Percentiles rank a stretch among this genome's conserved stretches.
Evolutionary conservation across 2,113 vertebrate genomes (phyloP).

Genomic region (Clarias macrocephalus): DNA sequence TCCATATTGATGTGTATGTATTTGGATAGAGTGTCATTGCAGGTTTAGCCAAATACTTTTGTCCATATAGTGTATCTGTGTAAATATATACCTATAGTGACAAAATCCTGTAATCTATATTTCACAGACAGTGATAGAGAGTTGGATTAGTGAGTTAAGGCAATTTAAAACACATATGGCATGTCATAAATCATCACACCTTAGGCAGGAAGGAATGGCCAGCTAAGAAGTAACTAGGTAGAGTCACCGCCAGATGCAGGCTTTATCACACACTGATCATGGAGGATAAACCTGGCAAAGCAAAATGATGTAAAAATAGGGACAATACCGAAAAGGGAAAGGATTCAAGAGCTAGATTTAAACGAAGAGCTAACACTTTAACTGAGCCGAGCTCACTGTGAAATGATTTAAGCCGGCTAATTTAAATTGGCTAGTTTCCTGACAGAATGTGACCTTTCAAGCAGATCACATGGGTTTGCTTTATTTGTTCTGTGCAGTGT

Average conservation of each 20-base stretch:
- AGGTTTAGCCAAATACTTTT: no score
- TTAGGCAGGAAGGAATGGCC: neutral
- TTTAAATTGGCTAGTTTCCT: neutral
- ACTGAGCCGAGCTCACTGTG: neutral
- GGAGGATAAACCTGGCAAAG: neutral
- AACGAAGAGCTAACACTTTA: neutral
- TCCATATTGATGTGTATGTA: no score
- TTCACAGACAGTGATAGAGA: neutral
- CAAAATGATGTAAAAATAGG: neutral
- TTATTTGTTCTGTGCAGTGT: neutral
- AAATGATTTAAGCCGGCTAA: neutral
- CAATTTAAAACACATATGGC: neutral
- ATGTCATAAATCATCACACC: conserved; percentile 1
- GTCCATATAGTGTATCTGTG: no score
- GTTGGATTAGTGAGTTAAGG: neutral
- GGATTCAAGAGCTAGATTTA: neutral
- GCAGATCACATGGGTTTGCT: neutral
- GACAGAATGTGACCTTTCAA: neutral
- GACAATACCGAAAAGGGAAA: neutral
- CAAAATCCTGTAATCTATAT: neutral
- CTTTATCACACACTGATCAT: neutral
- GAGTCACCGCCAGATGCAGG: neutral
- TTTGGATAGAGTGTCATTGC: no score
- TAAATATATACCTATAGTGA: neutral
- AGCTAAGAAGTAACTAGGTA: neutral